A percentile compares a stretch with the other conserved stretches of the same genome.
Evolutionary conservation across 2,113 vertebrate species (phyloP).

Genomic region (Percopsis transmontana): DNA sequence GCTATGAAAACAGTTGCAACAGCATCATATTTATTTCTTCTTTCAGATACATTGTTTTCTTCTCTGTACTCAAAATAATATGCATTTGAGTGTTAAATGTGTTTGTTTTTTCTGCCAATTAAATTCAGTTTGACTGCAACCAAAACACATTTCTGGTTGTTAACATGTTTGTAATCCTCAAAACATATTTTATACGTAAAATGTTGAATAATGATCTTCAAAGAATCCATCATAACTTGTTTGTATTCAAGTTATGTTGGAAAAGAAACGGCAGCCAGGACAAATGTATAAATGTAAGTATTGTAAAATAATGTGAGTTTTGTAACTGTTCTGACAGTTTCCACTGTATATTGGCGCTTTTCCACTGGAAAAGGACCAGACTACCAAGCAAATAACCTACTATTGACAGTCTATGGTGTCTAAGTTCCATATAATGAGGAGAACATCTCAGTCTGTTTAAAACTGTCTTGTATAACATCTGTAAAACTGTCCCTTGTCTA

Average conservation of each 20-base stretch:
- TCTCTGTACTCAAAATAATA: too few species aligned
- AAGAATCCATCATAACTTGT: not conserved
- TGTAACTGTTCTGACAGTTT: not conserved
- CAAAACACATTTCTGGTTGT: not conserved
- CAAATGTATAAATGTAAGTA: slow-evolving; percentile 31
- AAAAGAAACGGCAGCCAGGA: slow-evolving; percentile 21
- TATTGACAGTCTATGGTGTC: not conserved
- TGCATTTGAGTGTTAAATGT: too few species aligned
- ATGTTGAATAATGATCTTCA: too few species aligned
- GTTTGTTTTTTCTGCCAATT: too few species aligned
- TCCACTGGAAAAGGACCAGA: too few species aligned
- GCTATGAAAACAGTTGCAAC: too few species aligned
- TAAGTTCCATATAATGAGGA: not conserved
- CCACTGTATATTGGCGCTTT: too few species aligned
- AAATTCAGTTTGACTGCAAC: not conserved
- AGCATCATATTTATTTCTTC: too few species aligned
- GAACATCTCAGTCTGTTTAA: slow-evolving; percentile 13
- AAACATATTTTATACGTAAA: slow-evolving; percentile 29
- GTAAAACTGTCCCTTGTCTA: slow-evolving; percentile 23
- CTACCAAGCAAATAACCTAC: not conserved
- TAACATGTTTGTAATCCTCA: slow-evolving; percentile 27
- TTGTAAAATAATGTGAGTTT: slow-evolving; percentile 13
- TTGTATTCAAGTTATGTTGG: slow-evolving; percentile 16
- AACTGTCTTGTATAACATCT: slow-evolving; percentile 38
- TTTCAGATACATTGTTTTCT: too few species aligned